Base-by-base conservation (phyloP, 2,888 invertebrate species). In the Carpatolechia fugitivella region DNA sequence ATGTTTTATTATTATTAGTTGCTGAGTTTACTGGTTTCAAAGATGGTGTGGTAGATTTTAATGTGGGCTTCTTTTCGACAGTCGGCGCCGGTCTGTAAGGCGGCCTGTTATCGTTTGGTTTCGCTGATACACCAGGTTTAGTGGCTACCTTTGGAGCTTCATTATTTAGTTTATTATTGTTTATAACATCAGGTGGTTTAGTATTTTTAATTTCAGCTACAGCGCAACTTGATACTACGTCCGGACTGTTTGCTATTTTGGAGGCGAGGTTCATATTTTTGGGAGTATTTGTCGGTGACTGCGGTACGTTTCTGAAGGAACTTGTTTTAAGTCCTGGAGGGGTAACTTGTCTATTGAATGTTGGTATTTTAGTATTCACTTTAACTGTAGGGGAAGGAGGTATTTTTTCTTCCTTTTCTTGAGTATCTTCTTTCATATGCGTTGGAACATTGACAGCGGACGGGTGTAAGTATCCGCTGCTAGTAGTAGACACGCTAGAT, bases 391-490 rank as follows among this genome's bases (percentile, higher is more conserved):
- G 88, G 0, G 87, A 82, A 0, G 86, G 79, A 0, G 87, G 87
- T 1, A 80, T 65, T 59, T 80, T 83, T 11, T 88, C 88, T 33
- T 73, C 77, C 33, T 81, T 66, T 14, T 78, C 74, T 33, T 66
- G 54, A 7, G 72, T 69, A 41, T 71, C 64, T 3, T 79, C 73
- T 49, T 80, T 80, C 59, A 80, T 62, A 57, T 74, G 78, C 0
- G 80, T 83, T 0, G 95, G 95, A 33, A 93, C 91, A 69, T 95
- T 95, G 0, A 94, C 91, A 0, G 93, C 92, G 7, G 95, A 93
- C 0, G 96, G 94, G 63, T 93, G 92, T 54, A 95, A 90, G 72
- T 95, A 95, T 0, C 94, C 94, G 58, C 94, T 94, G 38, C 94
- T 94, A 0, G 95, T 94, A 0, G 93, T 92, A 0, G 87, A 87